These are phyloP conservation scores for Chaetoderma sp. DNA, from an alignment of 2,888 invertebrate genomes.

Conservation along the genomic window DNA sequence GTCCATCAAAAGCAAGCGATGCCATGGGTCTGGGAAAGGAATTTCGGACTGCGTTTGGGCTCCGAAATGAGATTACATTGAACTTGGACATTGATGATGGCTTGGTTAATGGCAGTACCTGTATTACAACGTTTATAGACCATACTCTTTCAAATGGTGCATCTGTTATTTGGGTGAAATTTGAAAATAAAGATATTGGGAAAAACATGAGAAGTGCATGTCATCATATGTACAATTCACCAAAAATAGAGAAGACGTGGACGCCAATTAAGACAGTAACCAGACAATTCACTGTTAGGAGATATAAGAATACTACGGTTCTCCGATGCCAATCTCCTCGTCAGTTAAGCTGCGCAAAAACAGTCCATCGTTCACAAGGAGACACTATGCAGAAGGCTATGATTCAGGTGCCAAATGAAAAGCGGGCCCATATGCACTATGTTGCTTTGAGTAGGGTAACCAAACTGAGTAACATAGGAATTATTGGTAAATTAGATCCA, in stretches of 20 bases:
- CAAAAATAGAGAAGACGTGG: background rate
- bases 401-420: too few species aligned
- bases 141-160: background rate
- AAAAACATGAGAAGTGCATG: background rate
- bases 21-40: constrained; percentile 1
- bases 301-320: too few species aligned
- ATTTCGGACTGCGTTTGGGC: background rate
- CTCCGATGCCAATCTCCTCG: too few species aligned
- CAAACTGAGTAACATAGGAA: too few species aligned
- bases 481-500: too few species aligned
- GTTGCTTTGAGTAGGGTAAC: too few species aligned
- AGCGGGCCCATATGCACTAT: too few species aligned
- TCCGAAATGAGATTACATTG: background rate
- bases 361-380: too few species aligned
- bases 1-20: background rate
- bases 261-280: too few species aligned
- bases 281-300: too few species aligned
- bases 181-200: background rate
- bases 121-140: background rate
- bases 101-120: background rate
- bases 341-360: too few species aligned
- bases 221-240: background rate
- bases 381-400: too few species aligned
- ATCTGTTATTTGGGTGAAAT: constrained; percentile 1
- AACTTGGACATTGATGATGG: constrained; percentile 2